Percentiles rank a stretch among this genome's conserved stretches.
These are phyloP conservation scores for Metallyticus violacea DNA, from an alignment of 2,888 invertebrate genomes.

Conservation along the genomic window DNA sequence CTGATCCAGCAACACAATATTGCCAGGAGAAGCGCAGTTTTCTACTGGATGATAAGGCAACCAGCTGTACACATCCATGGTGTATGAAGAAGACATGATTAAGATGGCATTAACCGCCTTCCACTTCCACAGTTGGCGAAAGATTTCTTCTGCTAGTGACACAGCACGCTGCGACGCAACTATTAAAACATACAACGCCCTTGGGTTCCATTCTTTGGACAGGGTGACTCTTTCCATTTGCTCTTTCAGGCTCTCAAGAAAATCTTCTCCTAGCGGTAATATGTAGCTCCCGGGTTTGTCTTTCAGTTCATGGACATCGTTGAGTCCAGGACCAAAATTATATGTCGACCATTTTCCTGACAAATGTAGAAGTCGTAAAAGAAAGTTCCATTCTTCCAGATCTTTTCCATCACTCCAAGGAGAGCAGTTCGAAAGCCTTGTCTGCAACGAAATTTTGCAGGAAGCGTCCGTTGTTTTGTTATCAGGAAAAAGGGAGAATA, in stretches of 20 bases:
- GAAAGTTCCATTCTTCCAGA: too few relatives aligned
- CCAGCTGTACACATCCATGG: not conserved
- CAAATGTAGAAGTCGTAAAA: not conserved
- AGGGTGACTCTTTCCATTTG: not conserved
- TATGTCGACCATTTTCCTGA: not conserved
- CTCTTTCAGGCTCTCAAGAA: not conserved
- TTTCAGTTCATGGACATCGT: not conserved
- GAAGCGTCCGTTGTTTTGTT: not conserved
- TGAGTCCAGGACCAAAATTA: not conserved
- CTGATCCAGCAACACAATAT: not conserved
- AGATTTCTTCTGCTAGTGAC: not conserved
- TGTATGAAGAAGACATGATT: not conserved
- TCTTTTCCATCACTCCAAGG: not conserved
- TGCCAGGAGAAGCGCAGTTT: not conserved
- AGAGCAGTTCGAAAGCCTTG: not conserved
- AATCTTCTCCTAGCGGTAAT: not conserved
- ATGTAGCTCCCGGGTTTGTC: not conserved
- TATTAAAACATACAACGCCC: not conserved
- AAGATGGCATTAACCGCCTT: not conserved
- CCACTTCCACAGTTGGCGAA: not conserved
- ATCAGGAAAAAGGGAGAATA: not conserved
- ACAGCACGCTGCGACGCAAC: not conserved
- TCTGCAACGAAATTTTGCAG: not conserved
- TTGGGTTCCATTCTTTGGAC: not conserved
- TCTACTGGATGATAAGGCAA: not conserved